These are phyloP conservation scores for Coendou prehensilis DNA, from an alignment of 2,797 vertebrate genomes.

Conservation along the genomic window DNA sequence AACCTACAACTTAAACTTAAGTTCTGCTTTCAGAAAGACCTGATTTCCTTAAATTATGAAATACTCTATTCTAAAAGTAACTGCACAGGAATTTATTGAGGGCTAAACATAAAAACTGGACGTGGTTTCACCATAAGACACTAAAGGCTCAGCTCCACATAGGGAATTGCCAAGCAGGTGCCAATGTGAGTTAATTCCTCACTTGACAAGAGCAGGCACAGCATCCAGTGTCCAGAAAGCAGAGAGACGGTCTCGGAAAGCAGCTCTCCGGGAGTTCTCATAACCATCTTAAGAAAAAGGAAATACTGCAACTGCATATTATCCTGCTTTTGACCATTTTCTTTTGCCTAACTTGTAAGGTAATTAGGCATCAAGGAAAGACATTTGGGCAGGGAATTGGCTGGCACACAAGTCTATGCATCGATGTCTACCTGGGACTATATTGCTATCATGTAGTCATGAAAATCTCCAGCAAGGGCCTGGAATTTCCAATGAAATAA, in stretches of 20 bases:
- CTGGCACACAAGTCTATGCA: background rate
- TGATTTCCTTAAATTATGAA: background rate
- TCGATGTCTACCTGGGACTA: background rate
- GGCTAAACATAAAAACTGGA: background rate
- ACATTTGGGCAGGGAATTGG: background rate
- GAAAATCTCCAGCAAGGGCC: background rate
- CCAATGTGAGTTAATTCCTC: background rate
- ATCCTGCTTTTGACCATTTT: background rate
- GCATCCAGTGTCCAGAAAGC: background rate
- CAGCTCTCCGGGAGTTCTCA: background rate
- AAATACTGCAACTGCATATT: background rate
- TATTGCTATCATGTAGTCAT: accelerated
- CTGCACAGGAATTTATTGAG: background rate
- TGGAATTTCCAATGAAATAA: background rate
- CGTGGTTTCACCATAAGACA: background rate
- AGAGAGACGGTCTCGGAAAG: background rate
- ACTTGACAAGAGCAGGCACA: accelerated
- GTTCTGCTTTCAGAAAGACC: slow-evolving; percentile 20
- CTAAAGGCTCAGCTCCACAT: background rate
- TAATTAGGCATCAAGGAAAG: background rate
- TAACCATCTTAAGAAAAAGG: background rate
- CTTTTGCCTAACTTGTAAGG: background rate
- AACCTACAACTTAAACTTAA: background rate
- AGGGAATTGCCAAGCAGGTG: background rate
- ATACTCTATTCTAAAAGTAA: slow-evolving; percentile 6